Percentiles rank a stretch among this genome's conserved stretches.
Evolutionary conservation across 2,113 vertebrate species (phyloP).

Genomic region (Carollia perspicillata): DNA sequence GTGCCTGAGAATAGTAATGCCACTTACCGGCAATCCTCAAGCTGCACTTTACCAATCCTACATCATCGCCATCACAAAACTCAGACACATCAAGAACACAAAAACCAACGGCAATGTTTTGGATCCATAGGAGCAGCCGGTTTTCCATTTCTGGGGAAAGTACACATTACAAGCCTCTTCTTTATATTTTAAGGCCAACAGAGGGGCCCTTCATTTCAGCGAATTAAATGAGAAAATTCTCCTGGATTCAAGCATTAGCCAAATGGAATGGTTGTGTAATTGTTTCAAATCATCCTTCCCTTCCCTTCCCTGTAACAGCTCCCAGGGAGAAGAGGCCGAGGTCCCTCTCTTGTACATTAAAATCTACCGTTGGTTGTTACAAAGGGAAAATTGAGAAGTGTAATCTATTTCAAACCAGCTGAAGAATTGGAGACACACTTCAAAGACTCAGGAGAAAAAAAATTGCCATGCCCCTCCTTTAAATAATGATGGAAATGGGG

Average conservation of each 20-base stretch:
- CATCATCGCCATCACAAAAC: not conserved
- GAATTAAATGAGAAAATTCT: slow-evolving; percentile 72
- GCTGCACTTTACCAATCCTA: not conserved
- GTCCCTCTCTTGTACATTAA: not conserved
- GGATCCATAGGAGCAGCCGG: slow-evolving; percentile 35
- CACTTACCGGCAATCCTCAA: not conserved
- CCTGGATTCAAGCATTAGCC: slow-evolving; percentile 53
- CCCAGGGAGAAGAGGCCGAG: not conserved
- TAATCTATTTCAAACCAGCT: slow-evolving; percentile 6
- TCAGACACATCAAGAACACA: slow-evolving; percentile 15
- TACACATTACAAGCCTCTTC: slow-evolving; percentile 47
- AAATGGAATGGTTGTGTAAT: slow-evolving; percentile 56
- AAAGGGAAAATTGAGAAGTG: not conserved
- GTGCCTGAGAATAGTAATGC: slow-evolving; percentile 37
- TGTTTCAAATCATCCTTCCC: slow-evolving; percentile 24
- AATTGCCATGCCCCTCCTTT: not conserved
- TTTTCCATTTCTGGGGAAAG: slow-evolving; percentile 56
- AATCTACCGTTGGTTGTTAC: not conserved
- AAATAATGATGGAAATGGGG: not conserved
- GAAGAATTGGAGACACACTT: slow-evolving; percentile 15
- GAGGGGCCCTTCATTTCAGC: slow-evolving; percentile 63
- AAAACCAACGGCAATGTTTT: slow-evolving; percentile 17
- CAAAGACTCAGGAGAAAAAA: not conserved
- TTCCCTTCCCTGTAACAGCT: slow-evolving; percentile 5
- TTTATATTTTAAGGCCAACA: slow-evolving; percentile 67